Base-by-base conservation (phyloP, 2,888 invertebrate genomes). In the Temnothorax rugatulus region DNA sequence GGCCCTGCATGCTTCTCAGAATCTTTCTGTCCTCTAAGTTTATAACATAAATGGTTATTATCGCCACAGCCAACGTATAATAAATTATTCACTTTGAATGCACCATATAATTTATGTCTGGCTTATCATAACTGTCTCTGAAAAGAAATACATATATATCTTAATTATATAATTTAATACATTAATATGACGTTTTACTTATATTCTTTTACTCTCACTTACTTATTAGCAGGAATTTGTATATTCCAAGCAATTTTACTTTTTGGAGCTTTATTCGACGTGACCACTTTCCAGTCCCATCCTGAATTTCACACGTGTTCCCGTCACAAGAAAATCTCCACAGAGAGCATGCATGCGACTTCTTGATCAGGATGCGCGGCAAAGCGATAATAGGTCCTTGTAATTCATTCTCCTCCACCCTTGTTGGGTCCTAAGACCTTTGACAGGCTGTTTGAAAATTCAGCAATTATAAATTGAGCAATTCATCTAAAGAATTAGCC, bases 41-140 rank as follows among this genome's bases (percentile, higher is more conserved):
- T 92, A 97, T 97, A 3, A 96, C 95, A 95, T 98, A 97, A 66
- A 98, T 96, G 89, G n/a, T 97, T 97, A 91, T 97, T 97, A 93
- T 99, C 98, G 0, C 98, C 98, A 95, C 98, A 98, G 0, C 98
- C 99, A 8, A 97, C 97, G 95, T 96, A 98, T 64, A 99, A 92
- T 34, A 95, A 94, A 74, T 96, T 95, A 68, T 96, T 96, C 77
- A 96, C 96, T 75, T 95, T 71, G 96, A 96, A 74, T 97, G 94
- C 93, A 97, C 96, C 91, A 98, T 94, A 84, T 96, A 96, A 94
- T 98, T 98, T 0, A 98, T 96, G 94, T 98, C 98, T 54, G 97
- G 96, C 89, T 97, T 97, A 88, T 97, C 97, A 84, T 97, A 96
- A 9, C 96, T 96, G 84, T 97, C 97, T 81, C 96, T 96, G 87